Evolutionary conservation across 2,113 vertebrate species (phyloP).

Genomic region (Nannobrachium achirus): DNA sequence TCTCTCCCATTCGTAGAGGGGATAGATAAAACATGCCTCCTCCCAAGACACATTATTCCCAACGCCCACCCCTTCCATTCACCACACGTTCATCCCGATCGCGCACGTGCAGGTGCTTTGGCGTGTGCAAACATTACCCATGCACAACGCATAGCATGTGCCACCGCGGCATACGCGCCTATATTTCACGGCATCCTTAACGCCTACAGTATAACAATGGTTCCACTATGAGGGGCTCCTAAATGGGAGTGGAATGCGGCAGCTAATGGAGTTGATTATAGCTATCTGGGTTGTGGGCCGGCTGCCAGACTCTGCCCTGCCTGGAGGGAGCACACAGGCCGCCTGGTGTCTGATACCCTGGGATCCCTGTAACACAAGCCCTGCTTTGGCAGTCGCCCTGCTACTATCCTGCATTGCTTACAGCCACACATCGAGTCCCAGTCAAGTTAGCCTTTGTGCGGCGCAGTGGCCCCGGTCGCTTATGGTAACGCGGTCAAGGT

Average conservation of each 20-base stretch:
- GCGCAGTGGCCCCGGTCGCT: conserved; percentile 41
- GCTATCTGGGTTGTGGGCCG: conserved; percentile 72
- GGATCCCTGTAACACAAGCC: conserved; percentile 78
- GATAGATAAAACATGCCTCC: conserved; percentile 61
- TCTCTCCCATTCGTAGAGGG: conserved; percentile 63
- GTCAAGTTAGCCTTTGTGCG: conserved; percentile 54
- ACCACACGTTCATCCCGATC: conserved; percentile 13
- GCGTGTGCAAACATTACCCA: conserved; percentile 42
- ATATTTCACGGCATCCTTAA: conserved; percentile 51
- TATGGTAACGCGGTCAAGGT: conserved; percentile 49
- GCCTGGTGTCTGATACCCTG: conserved; percentile 78
- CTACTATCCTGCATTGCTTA: conserved; percentile 63
- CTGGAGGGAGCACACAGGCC: conserved; percentile 68
- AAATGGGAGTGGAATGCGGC: conserved; percentile 72
- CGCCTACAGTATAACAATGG: conserved; percentile 49
- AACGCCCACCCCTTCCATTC: conserved; percentile 29
- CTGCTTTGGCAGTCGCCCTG: conserved; percentile 68
- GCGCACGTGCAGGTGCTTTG: conserved; percentile 7
- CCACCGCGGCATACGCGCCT: conserved; percentile 24
- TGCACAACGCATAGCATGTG: conserved; percentile 17
- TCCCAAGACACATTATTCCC: conserved; percentile 59
- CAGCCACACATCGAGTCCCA: conserved; percentile 59
- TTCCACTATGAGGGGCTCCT: conserved; percentile 59
- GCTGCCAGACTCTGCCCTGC: conserved; percentile 72
- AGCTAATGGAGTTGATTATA: conserved; percentile 80